These are phyloP conservation scores for Rhodeus uyekii DNA, from an alignment of 2,797 vertebrate species.

Conservation along the genomic window DNA sequence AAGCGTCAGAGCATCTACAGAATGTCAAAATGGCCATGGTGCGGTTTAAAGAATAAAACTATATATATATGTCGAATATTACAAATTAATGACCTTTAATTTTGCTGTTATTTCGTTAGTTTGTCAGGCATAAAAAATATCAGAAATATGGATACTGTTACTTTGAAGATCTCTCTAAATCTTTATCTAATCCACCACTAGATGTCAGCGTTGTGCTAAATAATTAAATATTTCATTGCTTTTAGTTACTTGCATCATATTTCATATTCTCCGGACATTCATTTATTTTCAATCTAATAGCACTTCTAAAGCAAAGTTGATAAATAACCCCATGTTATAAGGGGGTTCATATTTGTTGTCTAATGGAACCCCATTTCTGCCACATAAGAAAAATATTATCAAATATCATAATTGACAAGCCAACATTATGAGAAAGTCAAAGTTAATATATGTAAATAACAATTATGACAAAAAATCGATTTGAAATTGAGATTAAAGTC, in stretches of 20 bases:
- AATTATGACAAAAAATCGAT: too few species aligned
- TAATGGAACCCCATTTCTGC: too few species aligned
- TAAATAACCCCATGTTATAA: neutral
- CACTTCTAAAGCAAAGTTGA: neutral
- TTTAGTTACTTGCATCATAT: neutral
- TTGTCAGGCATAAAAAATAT: neutral
- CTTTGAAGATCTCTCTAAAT: neutral
- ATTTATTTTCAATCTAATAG: neutral
- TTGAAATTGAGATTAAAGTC: too few species aligned
- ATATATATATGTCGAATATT: neutral
- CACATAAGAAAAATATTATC: too few species aligned
- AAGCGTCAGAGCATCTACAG: neutral
- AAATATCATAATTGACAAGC: too few species aligned
- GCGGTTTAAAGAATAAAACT: neutral
- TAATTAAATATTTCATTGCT: neutral
- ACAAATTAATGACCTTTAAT: neutral
- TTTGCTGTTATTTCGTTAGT: neutral
- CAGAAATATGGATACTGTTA: neutral
- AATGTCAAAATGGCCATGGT: neutral
- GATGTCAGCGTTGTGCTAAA: constrained; percentile 37
- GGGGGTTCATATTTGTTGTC: neutral
- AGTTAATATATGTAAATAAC: too few species aligned
- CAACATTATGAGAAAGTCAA: too few species aligned
- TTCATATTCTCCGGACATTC: neutral
- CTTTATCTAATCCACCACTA: constrained; percentile 16